Evolutionary conservation across 2,797 vertebrate species (phyloP).

Genomic region (Neopelma chrysocephalum): DNA sequence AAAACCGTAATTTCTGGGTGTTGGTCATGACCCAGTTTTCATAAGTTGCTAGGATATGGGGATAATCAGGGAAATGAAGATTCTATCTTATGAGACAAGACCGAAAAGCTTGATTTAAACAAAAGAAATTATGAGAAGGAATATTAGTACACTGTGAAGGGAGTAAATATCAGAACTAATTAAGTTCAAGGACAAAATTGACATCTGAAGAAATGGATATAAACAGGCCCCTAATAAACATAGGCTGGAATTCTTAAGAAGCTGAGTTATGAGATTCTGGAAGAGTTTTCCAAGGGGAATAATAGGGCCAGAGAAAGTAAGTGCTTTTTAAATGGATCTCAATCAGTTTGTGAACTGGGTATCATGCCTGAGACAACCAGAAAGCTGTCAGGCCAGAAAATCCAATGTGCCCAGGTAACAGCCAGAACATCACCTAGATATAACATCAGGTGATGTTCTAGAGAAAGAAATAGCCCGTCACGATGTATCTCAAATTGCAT

Average conservation of each 20-base stretch:
- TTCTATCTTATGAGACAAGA: conserved; percentile 26
- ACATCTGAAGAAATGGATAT: conserved; percentile 53
- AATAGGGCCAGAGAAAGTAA: neutral
- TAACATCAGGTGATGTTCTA: neutral
- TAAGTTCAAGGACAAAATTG: conserved; percentile 60
- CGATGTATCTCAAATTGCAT: neutral
- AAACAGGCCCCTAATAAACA: conserved; percentile 23
- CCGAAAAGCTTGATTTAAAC: conserved; percentile 36
- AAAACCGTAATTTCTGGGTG: conserved; percentile 38
- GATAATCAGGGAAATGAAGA: conserved; percentile 57
- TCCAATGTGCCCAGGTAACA: neutral
- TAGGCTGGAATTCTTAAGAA: conserved; percentile 23
- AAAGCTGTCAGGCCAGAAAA: neutral
- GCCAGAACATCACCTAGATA: neutral
- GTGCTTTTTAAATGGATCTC: neutral
- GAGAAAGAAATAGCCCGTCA: neutral
- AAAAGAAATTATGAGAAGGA: conserved; percentile 33
- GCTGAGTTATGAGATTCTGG: neutral
- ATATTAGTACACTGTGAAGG: conserved; percentile 43
- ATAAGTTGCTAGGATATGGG: conserved; percentile 51
- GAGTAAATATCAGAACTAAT: conserved; percentile 62
- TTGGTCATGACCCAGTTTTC: conserved; percentile 42
- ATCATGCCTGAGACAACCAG: neutral
- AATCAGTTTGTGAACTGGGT: neutral
- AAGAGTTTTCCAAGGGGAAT: conserved; percentile 17